phyloP scores from a whole-genome alignment of 1,140 invertebrate species.

The Drosophila ambigua region DNA sequence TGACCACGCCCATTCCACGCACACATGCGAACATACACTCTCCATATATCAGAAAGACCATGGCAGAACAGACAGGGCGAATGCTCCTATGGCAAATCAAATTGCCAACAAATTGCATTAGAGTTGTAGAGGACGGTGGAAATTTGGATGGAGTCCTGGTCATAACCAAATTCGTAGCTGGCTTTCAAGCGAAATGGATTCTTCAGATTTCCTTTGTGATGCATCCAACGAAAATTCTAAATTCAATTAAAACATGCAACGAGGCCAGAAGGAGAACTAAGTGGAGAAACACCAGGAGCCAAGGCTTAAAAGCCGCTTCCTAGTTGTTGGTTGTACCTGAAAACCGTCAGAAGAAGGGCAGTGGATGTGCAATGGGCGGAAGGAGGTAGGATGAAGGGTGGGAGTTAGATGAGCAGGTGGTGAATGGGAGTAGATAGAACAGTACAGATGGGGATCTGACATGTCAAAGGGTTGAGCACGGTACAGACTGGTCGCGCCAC shows the following conservation, averaged over 20 bases:
- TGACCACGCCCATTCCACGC: slow-evolving; percentile 28
- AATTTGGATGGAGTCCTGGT: slow-evolving; percentile 36
- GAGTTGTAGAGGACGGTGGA: slow-evolving; percentile 29
- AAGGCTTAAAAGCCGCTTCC: slow-evolving; percentile 32
- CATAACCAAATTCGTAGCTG: slow-evolving; percentile 53
- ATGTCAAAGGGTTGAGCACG: slow-evolving; percentile 42
- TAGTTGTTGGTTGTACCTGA: slow-evolving; percentile 15
- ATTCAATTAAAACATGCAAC: slow-evolving; percentile 71
- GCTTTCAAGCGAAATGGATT: slow-evolving; percentile 41
- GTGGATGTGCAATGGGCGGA: not conserved
- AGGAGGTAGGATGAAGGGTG: not conserved
- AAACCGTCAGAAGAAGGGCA: not conserved
- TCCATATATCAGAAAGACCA: not conserved
- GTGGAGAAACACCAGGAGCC: slow-evolving; percentile 7
- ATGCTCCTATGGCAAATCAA: slow-evolving; percentile 63
- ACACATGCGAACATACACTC: not conserved
- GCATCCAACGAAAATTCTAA: slow-evolving; percentile 44
- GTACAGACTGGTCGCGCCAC: slow-evolving; percentile 36
- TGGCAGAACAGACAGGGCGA: not conserved
- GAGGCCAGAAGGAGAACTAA: slow-evolving; percentile 16
- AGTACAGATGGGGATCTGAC: slow-evolving; percentile 1
- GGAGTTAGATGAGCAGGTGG: not conserved
- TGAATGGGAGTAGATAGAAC: not conserved
- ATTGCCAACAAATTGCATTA: slow-evolving; percentile 66
- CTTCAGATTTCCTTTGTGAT: not conserved